phyloP scores from a whole-genome alignment of 2,113 vertebrate genomes.

The Sus scrofa region DNA sequence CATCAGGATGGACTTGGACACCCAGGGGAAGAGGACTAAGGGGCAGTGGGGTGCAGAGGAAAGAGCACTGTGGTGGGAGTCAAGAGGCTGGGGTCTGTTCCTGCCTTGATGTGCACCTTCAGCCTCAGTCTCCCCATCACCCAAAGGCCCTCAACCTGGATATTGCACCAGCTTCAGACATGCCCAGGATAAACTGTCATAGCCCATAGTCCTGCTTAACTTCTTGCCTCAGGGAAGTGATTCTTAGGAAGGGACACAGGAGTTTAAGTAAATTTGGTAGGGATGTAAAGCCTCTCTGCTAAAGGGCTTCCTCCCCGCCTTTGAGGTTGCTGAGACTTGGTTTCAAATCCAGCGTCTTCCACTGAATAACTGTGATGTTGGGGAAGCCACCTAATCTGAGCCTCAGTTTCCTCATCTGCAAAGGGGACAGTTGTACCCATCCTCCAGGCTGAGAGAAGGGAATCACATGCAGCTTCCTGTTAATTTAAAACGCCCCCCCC shows the following conservation, averaged over 20 bases:
- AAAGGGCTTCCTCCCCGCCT: not conserved
- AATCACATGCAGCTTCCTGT: not conserved
- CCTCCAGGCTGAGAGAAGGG: not conserved
- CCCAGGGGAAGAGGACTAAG: accelerated
- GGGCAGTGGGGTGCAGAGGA: accelerated
- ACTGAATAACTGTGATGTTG: not conserved
- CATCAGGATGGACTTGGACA: not conserved
- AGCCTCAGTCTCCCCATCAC: not conserved
- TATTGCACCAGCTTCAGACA: not conserved
- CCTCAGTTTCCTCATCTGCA: not conserved
- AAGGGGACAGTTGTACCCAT: not conserved
- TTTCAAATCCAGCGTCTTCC: not conserved
- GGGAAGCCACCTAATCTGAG: not conserved
- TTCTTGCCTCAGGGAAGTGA: not conserved
- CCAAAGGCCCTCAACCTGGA: not conserved
- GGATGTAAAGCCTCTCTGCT: not conserved
- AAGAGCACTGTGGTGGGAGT: accelerated
- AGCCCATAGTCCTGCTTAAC: not conserved
- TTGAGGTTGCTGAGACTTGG: not conserved
- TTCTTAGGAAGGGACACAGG: not conserved
- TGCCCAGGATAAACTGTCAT: accelerated
- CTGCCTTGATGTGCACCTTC: accelerated
- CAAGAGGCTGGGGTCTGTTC: accelerated
- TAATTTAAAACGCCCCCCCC: not conserved
- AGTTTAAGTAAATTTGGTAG: not conserved